A percentile compares a stretch with the other conserved stretches of the same genome.
phyloP scores from a whole-genome alignment of 2,888 invertebrate genomes.

The Lycia hirtaria region DNA sequence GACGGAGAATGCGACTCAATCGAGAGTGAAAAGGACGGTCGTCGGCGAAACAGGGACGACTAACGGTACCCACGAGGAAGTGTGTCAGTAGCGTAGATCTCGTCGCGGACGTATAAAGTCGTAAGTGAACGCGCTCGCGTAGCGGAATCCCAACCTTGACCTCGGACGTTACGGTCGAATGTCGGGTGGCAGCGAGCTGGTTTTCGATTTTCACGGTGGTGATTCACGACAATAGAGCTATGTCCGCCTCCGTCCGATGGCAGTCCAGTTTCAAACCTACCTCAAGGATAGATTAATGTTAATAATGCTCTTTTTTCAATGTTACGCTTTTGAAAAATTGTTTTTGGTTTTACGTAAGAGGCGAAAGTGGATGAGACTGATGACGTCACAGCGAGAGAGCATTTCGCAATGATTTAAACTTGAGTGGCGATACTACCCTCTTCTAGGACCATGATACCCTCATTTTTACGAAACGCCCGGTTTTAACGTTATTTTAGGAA shows the following conservation, averaged over 20 bases:
- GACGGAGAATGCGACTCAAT: constrained; percentile 60
- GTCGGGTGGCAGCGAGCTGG: constrained; percentile 55
- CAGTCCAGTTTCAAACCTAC: constrained; percentile 77
- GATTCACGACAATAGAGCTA: constrained; percentile 78
- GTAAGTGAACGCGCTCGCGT: constrained; percentile 56
- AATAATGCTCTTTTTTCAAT: constrained; percentile 28
- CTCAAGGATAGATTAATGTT: constrained; percentile 64
- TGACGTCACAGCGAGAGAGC: constrained; percentile 27
- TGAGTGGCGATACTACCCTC: constrained; percentile 1
- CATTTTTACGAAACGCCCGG: no score
- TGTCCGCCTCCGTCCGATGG: constrained; percentile 72
- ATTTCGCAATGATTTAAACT: constrained; percentile 14
- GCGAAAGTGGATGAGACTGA: constrained; percentile 28
- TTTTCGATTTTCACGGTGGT: constrained; percentile 84
- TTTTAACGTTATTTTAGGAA: no score
- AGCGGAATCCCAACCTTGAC: constrained; percentile 75
- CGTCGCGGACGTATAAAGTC: constrained; percentile 58
- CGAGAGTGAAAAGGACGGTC: constrained; percentile 81
- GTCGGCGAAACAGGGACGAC: constrained; percentile 75
- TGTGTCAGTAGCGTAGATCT: constrained; percentile 83
- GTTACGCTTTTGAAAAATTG: constrained; percentile 27
- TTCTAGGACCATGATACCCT: constrained; percentile 2
- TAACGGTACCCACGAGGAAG: constrained; percentile 84
- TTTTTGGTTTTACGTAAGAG: constrained; percentile 24
- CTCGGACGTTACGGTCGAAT: constrained; percentile 57